A percentile compares a stretch with the other conserved stretches of the same genome.
These are phyloP conservation scores for Drosophila longiperda DNA, from an alignment of 2,888 invertebrate genomes.

Conservation along the genomic window DNA sequence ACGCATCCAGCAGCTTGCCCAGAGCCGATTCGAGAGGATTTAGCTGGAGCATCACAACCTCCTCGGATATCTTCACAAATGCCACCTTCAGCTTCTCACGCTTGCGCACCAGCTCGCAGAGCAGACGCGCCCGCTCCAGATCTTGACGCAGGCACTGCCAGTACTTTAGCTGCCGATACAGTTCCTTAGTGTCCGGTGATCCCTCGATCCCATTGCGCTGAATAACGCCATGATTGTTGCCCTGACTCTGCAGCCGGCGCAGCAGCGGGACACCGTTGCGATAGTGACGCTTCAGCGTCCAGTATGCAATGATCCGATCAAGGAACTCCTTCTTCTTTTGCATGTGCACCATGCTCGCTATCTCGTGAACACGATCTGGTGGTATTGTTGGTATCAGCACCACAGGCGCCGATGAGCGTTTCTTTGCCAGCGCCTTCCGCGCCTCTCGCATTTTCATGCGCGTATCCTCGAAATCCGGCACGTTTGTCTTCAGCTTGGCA, in stretches of 20 bases:
- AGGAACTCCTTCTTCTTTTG: slow-evolving; percentile 94
- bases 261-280: slow-evolving; percentile 98
- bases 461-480: slow-evolving; percentile 88
- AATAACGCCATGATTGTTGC: slow-evolving; percentile 85
- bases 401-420: slow-evolving; percentile 94
- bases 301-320: slow-evolving; percentile 95
- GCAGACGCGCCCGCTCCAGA: slow-evolving; percentile 94
- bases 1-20: slow-evolving; percentile 90
- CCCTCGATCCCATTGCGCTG: slow-evolving; percentile 87
- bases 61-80: slow-evolving; percentile 91
- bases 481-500: slow-evolving; percentile 83
- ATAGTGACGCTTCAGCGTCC: slow-evolving; percentile 98
- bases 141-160: slow-evolving; percentile 97
- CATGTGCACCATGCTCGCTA: slow-evolving; percentile 90
- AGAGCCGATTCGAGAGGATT: slow-evolving; percentile 93
- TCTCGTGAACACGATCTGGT: slow-evolving; percentile 94
- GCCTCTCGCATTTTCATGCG: slow-evolving; percentile 95
- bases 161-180: slow-evolving; percentile 95
- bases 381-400: slow-evolving; percentile 97
- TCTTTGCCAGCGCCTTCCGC: slow-evolving; percentile 93
- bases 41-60: slow-evolving; percentile 92
- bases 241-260: slow-evolving; percentile 90
- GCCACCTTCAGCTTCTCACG: slow-evolving; percentile 97
- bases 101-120: slow-evolving; percentile 97
- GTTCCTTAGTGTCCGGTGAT: slow-evolving; percentile 89